A percentile compares a stretch with the other conserved stretches of the same genome.
Evolutionary conservation across 2,888 invertebrate species (phyloP).

Genomic region (Steinernema hermaphroditum): DNA sequence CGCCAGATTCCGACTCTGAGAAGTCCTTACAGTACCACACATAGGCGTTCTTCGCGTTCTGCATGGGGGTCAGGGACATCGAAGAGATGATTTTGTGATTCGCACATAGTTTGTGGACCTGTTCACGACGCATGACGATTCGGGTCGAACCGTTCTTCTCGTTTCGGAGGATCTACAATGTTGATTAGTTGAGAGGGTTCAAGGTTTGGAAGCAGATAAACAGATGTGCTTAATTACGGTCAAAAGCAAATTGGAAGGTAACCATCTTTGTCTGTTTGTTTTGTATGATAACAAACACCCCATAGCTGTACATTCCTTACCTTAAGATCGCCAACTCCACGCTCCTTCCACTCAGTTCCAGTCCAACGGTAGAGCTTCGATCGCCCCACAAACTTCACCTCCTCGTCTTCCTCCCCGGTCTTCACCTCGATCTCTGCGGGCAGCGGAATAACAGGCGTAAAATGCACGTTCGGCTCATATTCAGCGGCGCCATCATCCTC

Average conservation of each 20-base stretch:
- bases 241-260: no score
- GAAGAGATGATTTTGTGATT: background rate
- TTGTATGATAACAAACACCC: no score
- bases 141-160: background rate
- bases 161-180: background rate
- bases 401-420: constrained; percentile 59
- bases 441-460: constrained; percentile 51
- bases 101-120: background rate
- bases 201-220: no score
- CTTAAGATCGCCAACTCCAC: constrained; percentile 11
- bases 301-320: no score
- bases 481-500: no score
- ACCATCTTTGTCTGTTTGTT: no score
- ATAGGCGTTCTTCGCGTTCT: no score
- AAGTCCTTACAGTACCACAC: no score
- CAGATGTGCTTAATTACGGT: no score
- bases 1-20: no score
- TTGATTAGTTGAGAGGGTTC: no score
- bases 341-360: background rate
- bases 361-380: background rate
- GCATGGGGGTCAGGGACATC: background rate
- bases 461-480: constrained; percentile 40
- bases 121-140: constrained; percentile 19
- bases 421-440: constrained; percentile 53
- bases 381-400: constrained; percentile 31